These are phyloP conservation scores for Styela clava DNA, from an alignment of 23 tunicate species.

Conservation along the genomic window DNA sequence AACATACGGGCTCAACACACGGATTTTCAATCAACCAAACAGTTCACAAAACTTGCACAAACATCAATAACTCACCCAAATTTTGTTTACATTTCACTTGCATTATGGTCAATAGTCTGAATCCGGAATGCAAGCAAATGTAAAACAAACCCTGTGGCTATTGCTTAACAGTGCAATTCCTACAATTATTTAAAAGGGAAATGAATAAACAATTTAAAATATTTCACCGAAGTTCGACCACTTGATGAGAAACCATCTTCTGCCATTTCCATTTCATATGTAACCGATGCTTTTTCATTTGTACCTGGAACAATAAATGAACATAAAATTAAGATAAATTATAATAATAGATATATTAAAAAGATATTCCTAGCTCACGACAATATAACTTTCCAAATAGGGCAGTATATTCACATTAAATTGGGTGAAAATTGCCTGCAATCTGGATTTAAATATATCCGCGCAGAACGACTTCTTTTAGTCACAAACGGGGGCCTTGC, in stretches of 20 bases:
- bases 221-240: slow-evolving; percentile 1
- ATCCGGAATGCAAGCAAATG: background rate
- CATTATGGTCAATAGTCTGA: background rate
- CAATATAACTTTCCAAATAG: background rate
- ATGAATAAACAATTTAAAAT: no score
- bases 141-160: background rate
- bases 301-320: background rate
- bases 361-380: no score
- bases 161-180: no score
- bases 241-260: slow-evolving; percentile 24
- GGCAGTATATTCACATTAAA: background rate
- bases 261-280: slow-evolving; percentile 28
- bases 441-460: no score
- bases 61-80: background rate
- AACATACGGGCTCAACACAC: no score
- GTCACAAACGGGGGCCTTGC: no score
- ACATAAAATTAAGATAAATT: background rate
- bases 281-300: background rate
- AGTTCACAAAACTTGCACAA: background rate
- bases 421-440: no score
- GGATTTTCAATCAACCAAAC: no score
- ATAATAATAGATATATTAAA: background rate
- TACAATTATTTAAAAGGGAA: no score
- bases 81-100: background rate
- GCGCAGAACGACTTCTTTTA: no score